Percentiles rank a stretch among this genome's conserved stretches.
Conservation (phyloP, 2,113 vertebrate genomes). For the Pandion haliaetus region DNA sequence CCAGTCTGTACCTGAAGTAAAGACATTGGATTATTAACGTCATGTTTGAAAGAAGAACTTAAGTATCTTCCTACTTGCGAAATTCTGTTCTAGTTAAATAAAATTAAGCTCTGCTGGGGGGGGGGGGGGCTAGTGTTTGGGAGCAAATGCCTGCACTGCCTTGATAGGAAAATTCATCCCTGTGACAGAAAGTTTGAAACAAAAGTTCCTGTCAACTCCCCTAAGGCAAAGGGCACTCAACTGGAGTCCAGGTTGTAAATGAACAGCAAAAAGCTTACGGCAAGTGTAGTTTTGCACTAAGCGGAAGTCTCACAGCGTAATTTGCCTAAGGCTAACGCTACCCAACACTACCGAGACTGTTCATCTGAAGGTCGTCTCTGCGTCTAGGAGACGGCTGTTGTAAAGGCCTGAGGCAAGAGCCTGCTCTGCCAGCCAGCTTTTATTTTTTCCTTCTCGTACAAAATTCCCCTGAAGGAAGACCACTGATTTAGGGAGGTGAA, state of each 20-base stretch:
- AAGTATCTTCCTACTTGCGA: background rate
- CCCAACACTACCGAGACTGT: rapidly evolving
- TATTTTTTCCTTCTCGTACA: background rate
- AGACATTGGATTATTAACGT: background rate
- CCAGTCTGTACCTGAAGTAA: background rate
- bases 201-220: background rate
- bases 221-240: background rate
- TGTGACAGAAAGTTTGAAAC: background rate
- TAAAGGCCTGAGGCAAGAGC: background rate
- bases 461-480: background rate
- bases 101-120: background rate
- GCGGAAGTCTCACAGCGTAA: background rate
- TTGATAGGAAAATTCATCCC: background rate
- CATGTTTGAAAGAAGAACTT: background rate
- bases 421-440: background rate
- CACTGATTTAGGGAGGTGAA: background rate
- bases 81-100: background rate
- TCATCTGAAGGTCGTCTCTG: background rate
- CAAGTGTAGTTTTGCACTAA: background rate
- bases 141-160: background rate
- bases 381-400: rapidly evolving
- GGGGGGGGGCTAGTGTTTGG: background rate
- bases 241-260: background rate
- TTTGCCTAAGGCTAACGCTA: background rate
- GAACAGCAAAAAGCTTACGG: background rate